These are phyloP conservation scores for Dryas iulia DNA, from an alignment of 1,140 invertebrate genomes.

Conservation along the genomic window DNA sequence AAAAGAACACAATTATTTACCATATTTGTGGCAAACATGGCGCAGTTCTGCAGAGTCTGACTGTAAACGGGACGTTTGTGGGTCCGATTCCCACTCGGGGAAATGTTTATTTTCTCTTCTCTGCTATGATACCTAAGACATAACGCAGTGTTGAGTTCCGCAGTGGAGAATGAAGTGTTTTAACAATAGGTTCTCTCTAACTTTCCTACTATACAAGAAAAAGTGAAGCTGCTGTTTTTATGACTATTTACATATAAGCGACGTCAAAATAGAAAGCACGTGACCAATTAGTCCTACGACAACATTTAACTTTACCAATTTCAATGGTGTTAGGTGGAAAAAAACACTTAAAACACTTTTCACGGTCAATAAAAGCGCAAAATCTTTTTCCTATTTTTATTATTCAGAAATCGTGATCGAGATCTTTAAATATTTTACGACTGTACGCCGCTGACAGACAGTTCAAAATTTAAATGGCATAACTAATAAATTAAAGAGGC, in stretches of 20 bases:
- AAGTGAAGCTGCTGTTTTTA: no score
- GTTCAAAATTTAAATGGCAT: slow-evolving; percentile 26
- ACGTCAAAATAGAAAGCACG: neutral
- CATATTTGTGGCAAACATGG: no score
- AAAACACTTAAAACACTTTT: slow-evolving; percentile 38
- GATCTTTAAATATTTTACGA: slow-evolving; percentile 34
- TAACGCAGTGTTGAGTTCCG: no score
- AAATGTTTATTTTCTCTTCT: no score
- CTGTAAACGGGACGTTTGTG: no score
- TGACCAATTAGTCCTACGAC: neutral
- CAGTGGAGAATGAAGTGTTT: no score
- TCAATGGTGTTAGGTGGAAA: slow-evolving; percentile 8
- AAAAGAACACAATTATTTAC: no score
- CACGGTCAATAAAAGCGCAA: slow-evolving; percentile 51
- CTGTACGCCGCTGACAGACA: slow-evolving; percentile 24
- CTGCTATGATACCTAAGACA: no score
- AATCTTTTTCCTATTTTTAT: slow-evolving; percentile 46
- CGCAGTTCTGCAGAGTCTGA: no score
- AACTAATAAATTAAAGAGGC: slow-evolving; percentile 28
- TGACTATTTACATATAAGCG: neutral
- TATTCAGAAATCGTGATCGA: slow-evolving; percentile 48
- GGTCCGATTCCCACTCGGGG: no score
- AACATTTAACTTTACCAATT: slow-evolving; percentile 2
- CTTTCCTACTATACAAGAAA: no score
- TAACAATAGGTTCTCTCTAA: no score